Percentiles rank a stretch among this genome's conserved stretches.
Evolutionary conservation across 1,140 invertebrate genomes (phyloP).

Genomic region (Heliconius eleuchia): DNA sequence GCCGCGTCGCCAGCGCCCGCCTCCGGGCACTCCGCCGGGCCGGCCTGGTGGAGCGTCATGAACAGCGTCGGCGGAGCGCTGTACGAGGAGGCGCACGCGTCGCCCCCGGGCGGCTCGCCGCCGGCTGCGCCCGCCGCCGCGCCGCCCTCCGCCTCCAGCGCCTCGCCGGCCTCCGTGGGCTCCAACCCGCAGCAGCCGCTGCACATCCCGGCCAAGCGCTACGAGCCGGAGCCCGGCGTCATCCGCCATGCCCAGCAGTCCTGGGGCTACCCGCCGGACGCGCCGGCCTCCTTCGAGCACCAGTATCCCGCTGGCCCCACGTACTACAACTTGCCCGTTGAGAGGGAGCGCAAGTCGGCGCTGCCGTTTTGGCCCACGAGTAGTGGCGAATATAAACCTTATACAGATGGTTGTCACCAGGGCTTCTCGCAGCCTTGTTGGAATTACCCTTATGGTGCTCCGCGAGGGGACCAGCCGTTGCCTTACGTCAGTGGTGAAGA

Average conservation of each 20-base stretch:
- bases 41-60: conserved; percentile 92
- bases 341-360: conserved; percentile 83
- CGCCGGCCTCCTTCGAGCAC: conserved; percentile 84
- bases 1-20: conserved; percentile 88
- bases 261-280: conserved; percentile 87
- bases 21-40: conserved; percentile 89
- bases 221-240: conserved; percentile 86
- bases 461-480: conserved; percentile 84
- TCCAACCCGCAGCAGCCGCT: conserved; percentile 83
- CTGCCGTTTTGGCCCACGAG: conserved; percentile 87
- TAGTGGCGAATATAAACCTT: conserved; percentile 84
- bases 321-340: conserved; percentile 89
- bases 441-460: conserved; percentile 86
- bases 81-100: conserved; percentile 89
- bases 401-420: conserved; percentile 86
- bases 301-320: conserved; percentile 88
- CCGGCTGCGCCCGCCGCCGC: conserved; percentile 78
- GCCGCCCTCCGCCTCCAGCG: conserved; percentile 85
- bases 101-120: conserved; percentile 80
- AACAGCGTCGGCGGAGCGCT: conserved; percentile 83
- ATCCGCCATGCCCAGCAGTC: conserved; percentile 88
- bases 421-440: conserved; percentile 88
- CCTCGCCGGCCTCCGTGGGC: conserved; percentile 86
- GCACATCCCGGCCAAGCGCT: conserved; percentile 92
- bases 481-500: conserved; percentile 86